A percentile compares a stretch with the other conserved stretches of the same genome.
Evolutionary conservation across 2,888 invertebrate species (phyloP).

Genomic region (Carterocephalus palaemon): DNA sequence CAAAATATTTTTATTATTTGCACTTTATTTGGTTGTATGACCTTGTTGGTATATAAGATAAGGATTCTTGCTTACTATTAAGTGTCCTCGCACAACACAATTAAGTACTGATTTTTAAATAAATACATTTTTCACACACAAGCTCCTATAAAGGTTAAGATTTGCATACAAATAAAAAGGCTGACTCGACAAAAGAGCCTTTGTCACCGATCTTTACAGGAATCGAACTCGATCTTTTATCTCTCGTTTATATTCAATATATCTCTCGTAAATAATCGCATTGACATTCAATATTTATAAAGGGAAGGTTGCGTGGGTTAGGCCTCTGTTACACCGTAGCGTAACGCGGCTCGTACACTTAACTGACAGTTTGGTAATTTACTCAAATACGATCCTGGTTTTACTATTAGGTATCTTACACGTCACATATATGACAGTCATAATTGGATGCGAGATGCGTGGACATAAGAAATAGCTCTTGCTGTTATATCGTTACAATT

Average conservation of each 20-base stretch:
- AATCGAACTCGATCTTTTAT: conserved; percentile 68
- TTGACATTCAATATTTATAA: conserved; percentile 75
- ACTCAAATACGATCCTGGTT: not conserved
- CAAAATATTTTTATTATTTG: too few species aligned
- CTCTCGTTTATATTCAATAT: conserved; percentile 74
- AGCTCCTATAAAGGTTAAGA: conserved; percentile 50
- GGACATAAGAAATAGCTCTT: not conserved
- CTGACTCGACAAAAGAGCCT: conserved; percentile 70
- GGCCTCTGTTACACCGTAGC: conserved; percentile 40
- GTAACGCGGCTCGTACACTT: conserved; percentile 28
- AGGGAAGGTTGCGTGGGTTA: conserved; percentile 71
- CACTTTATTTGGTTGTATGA: too few species aligned
- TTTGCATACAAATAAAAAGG: conserved; percentile 75
- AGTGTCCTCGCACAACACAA: too few species aligned
- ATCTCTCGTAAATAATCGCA: conserved; percentile 70
- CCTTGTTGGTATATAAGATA: too few species aligned
- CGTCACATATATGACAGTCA: conserved; percentile 5
- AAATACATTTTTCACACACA: conserved; percentile 47
- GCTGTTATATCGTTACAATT: too few species aligned
- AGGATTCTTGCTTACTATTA: too few species aligned
- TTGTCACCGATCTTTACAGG: conserved; percentile 67
- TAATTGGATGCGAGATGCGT: conserved; percentile 1
- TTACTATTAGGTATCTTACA: conserved; percentile 8
- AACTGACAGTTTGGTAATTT: not conserved
- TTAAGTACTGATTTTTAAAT: too few species aligned